These are phyloP conservation scores for Plusia festucae DNA, from an alignment of 2,888 invertebrate species.

Conservation along the genomic window DNA sequence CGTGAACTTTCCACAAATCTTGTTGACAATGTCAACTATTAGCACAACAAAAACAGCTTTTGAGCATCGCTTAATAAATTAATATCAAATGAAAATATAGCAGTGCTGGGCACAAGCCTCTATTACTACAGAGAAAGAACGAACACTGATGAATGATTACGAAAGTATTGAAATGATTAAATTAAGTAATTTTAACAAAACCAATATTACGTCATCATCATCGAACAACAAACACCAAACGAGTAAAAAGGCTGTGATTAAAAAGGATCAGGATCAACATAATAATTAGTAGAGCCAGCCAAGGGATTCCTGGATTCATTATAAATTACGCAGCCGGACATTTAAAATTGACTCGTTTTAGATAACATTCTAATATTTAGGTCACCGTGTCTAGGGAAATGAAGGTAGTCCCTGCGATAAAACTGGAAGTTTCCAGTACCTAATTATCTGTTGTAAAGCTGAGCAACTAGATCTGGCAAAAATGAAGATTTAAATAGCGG, in stretches of 20 bases:
- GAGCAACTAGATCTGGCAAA: not conserved
- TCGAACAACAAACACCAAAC: not conserved
- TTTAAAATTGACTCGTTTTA: not conserved
- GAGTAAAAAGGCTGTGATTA: not conserved
- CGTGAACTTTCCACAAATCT: too few relatives aligned
- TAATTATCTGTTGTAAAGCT: not conserved
- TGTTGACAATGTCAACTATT: too few relatives aligned
- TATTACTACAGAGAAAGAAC: too few relatives aligned
- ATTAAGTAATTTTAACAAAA: too few relatives aligned
- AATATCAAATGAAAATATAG: too few relatives aligned
- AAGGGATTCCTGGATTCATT: not conserved
- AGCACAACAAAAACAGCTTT: too few relatives aligned
- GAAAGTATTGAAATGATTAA: too few relatives aligned
- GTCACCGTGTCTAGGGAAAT: slow-evolving; percentile 6
- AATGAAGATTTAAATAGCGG: not conserved
- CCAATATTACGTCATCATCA: too few relatives aligned
- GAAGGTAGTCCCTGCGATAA: not conserved
- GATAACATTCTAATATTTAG: slow-evolving; percentile 1
- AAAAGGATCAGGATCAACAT: not conserved
- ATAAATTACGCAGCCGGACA: slow-evolving; percentile 3
- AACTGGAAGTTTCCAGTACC: not conserved
- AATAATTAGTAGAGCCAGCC: not conserved
- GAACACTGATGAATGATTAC: too few relatives aligned
- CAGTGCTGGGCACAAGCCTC: too few relatives aligned
- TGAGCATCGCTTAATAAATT: too few relatives aligned